phyloP scores from a whole-genome alignment of 2,888 invertebrate species.

The Pseudeuparius sepicola region DNA sequence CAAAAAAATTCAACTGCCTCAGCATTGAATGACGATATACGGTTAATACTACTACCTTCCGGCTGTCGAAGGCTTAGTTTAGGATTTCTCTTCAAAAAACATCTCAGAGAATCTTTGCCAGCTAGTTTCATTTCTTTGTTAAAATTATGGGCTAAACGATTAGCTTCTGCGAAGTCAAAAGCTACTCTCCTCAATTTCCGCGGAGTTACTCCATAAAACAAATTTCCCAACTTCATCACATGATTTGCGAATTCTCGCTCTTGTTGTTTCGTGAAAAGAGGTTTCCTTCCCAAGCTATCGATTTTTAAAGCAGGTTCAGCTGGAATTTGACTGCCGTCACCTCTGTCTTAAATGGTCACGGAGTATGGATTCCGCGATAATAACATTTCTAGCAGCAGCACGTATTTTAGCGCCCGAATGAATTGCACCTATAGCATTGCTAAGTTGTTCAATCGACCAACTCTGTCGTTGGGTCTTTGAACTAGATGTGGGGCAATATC shows the following conservation, averaged over 20 bases:
- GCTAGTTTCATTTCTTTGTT: conserved; percentile 8
- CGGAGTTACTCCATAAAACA: conserved; percentile 14
- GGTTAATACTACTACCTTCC: too few relatives aligned
- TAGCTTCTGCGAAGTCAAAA: conserved; percentile 14
- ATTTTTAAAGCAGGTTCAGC: neutral
- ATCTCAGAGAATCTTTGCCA: conserved; percentile 1
- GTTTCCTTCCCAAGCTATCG: neutral
- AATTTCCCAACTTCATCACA: conserved; percentile 13
- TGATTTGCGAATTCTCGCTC: conserved; percentile 9
- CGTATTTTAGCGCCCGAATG: too few relatives aligned
- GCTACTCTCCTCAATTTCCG: conserved; percentile 12
- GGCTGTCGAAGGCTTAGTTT: too few relatives aligned
- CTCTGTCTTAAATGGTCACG: conserved; percentile 3
- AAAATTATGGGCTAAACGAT: conserved; percentile 7
- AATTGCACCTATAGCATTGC: too few relatives aligned
- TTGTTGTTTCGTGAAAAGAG: conserved; percentile 6
- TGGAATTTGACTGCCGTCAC: too few relatives aligned
- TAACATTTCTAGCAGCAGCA: too few relatives aligned
- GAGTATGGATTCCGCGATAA: conserved; percentile 5
- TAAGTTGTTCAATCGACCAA: too few relatives aligned
- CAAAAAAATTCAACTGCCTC: too few relatives aligned
- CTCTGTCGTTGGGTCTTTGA: too few relatives aligned
- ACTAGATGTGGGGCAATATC: too few relatives aligned
- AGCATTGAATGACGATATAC: too few relatives aligned
- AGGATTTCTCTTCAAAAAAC: too few relatives aligned